Evolutionary conservation across 2,113 vertebrate species (phyloP).

Genomic region (Centropristis striata): DNA sequence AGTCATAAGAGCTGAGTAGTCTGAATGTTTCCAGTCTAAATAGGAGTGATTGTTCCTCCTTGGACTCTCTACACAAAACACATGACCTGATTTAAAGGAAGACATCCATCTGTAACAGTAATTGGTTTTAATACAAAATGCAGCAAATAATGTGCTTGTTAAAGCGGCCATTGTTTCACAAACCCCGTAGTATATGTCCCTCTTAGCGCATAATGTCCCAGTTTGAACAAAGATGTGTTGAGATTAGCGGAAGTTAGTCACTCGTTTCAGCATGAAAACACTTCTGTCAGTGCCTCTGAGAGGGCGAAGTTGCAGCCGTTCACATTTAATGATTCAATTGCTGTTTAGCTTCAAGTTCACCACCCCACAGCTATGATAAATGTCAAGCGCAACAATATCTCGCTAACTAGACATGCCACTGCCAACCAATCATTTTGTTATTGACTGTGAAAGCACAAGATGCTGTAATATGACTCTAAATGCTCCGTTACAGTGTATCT

Average conservation of each 20-base stretch:
- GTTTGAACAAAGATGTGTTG: slow-evolving; percentile 76
- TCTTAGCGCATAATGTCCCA: slow-evolving; percentile 70
- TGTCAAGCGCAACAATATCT: slow-evolving; percentile 79
- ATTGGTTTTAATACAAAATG: slow-evolving; percentile 69
- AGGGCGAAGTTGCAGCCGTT: slow-evolving; percentile 56
- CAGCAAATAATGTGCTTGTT: slow-evolving; percentile 65
- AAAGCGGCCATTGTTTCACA: slow-evolving; percentile 64
- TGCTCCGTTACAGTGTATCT: slow-evolving; percentile 48
- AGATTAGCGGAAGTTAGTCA: slow-evolving; percentile 76
- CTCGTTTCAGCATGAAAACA: slow-evolving; percentile 81
- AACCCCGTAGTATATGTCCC: slow-evolving; percentile 48
- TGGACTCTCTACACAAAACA: slow-evolving; percentile 46
- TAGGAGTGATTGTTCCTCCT: slow-evolving; percentile 45
- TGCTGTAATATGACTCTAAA: slow-evolving; percentile 74
- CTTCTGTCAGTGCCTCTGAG: slow-evolving; percentile 74
- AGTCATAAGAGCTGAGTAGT: slow-evolving; percentile 1
- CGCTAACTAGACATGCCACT: slow-evolving; percentile 76
- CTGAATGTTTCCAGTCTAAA: slow-evolving; percentile 31
- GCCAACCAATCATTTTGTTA: slow-evolving; percentile 78
- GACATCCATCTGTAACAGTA: slow-evolving; percentile 51
- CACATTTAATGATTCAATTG: slow-evolving; percentile 78
- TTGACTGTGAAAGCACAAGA: slow-evolving; percentile 70
- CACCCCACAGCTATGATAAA: slow-evolving; percentile 83
- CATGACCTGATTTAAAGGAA: slow-evolving; percentile 58
- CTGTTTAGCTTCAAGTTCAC: slow-evolving; percentile 74